Base-by-base conservation (phyloP, 1,140 invertebrate genomes). In the Drosophila novamexicana region DNA sequence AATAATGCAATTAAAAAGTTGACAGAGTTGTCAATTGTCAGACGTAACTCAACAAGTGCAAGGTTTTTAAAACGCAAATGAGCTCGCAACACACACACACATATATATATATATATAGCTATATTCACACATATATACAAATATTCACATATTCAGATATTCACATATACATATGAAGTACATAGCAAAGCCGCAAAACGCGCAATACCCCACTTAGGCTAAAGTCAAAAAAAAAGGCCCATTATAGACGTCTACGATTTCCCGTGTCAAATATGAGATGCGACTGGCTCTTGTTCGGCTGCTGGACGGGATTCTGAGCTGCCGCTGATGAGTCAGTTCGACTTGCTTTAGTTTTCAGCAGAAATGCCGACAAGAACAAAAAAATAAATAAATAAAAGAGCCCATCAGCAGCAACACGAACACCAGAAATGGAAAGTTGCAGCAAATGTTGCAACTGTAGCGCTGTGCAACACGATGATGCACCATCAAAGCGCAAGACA, bases 1-100 rank as follows among this genome's bases (percentile, higher is more conserved):
- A 83, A 83, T 86, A 83, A 86, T 82, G 83, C 76, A 79, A 88
- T 86, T 86, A 86, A 88, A 81, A 82, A 71, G 67, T 79, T 88
- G 79, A 79, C 82, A 86, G 81, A 69, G 82, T 81, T 85, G 81
- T 77, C 81, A 75, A 81, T 47, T 77, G 73, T 75, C 65, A 63
- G 45, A 12, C 53, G 61, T 53, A 79, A 77, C 67, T 86, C 67
- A 66, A 64, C 81, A 80, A 81, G 81, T 85, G 79, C 83, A 82
- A 85, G 67, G 79, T 79, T 67, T 81, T 79, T 81, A 79, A 81
- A 86, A 88, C 83, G 79, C 83, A 85, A 88, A 86, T 81, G 71
- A 81, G 74, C 76, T 57, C 16, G 47, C 12, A 29, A 10, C n/a
- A 22, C 34, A 3, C 14, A 44, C 16, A 32, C 9, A n/a, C 2